Conservation (phyloP, 2,113 vertebrate species). For the Paramormyrops kingsleyae region DNA sequence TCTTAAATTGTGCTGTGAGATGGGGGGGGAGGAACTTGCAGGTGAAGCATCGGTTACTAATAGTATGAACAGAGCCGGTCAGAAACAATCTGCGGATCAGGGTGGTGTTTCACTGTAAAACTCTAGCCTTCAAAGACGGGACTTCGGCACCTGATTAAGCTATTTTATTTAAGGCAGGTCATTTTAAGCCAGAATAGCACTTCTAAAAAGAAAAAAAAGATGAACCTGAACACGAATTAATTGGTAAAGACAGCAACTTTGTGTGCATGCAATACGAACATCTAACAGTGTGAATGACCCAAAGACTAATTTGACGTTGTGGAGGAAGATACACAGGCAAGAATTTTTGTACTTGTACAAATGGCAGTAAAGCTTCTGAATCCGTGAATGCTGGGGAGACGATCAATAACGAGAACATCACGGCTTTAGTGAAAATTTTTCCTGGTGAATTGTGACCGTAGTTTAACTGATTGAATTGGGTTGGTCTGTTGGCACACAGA, state of each 20-base stretch:
- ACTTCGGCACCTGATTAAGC: slow-evolving; percentile 6
- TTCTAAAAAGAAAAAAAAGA: neutral
- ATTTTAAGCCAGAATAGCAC: neutral
- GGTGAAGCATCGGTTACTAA: neutral
- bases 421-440: neutral
- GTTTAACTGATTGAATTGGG: neutral
- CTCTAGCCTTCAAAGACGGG: slow-evolving; percentile 8
- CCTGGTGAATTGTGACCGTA: neutral
- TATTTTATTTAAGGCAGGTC: neutral
- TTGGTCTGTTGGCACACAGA: neutral
- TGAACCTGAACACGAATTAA: neutral
- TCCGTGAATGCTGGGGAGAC: neutral
- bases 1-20: neutral
- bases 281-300: neutral
- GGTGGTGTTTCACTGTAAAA: slow-evolving; percentile 24
- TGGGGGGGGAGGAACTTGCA: neutral
- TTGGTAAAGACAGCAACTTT: neutral
- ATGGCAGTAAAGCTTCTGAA: neutral
- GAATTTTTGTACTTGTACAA: neutral
- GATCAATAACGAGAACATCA: neutral
- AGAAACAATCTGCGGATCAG: neutral
- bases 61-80: neutral
- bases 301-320: neutral
- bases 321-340: neutral
- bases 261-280: neutral